phyloP scores from a whole-genome alignment of 2,888 invertebrate genomes.

The Disparrhopalites patrizii region DNA sequence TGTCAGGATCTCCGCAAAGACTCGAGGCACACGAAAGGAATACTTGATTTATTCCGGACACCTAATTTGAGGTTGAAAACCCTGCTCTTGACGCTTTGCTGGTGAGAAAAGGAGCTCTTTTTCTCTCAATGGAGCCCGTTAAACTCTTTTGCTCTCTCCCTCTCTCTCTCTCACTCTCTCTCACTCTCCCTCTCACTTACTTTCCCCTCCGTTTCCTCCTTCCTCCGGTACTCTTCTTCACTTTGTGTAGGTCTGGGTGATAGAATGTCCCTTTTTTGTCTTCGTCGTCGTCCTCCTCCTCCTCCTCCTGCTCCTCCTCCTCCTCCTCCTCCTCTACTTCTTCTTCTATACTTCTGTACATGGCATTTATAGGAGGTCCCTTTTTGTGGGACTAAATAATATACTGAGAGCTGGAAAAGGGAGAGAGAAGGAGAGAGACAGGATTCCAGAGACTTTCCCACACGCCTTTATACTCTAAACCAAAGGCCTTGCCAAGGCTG shows the following conservation, averaged over 20 bases:
- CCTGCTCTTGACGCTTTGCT: slow-evolving; percentile 75
- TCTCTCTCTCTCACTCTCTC: slow-evolving; percentile 16
- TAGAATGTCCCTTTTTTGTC: not conserved
- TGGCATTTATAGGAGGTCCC: too few relatives aligned
- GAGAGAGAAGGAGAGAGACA: not conserved
- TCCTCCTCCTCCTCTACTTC: too few relatives aligned
- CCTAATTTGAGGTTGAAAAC: slow-evolving; percentile 88
- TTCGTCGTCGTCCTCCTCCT: not conserved
- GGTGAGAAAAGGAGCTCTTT: too few relatives aligned
- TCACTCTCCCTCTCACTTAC: not conserved
- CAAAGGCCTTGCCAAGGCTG: too few relatives aligned
- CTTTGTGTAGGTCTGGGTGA: too few relatives aligned
- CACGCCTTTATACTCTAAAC: too few relatives aligned
- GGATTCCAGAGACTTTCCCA: too few relatives aligned
- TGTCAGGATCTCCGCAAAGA: slow-evolving; percentile 18
- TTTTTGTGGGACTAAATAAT: too few relatives aligned
- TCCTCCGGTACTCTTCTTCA: too few relatives aligned
- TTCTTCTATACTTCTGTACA: too few relatives aligned
- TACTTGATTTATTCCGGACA: slow-evolving; percentile 67
- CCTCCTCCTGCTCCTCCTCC: not conserved
- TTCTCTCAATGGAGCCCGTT: not conserved
- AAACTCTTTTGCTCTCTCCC: slow-evolving; percentile 24
- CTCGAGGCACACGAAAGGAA: slow-evolving; percentile 52
- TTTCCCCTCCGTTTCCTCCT: not conserved
- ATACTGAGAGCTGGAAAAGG: not conserved